A percentile compares a stretch with the other conserved stretches of the same genome.
Conservation (phyloP, 2,113 vertebrate genomes). For the Melospiza georgiana region DNA sequence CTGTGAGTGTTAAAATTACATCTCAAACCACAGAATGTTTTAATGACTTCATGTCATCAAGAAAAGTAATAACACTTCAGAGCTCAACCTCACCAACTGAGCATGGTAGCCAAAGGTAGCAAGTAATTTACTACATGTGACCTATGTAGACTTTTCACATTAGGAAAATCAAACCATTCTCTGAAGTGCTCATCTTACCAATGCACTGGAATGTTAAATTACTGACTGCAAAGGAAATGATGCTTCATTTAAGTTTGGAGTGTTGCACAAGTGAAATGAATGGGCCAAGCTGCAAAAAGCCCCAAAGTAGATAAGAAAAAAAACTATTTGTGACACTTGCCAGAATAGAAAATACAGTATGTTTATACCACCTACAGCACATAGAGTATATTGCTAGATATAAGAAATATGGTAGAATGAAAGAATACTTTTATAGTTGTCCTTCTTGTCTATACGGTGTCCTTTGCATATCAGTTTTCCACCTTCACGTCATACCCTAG, state of each 20-base stretch:
- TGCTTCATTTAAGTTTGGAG: neutral
- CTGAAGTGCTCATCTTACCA: neutral
- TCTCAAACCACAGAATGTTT: slow-evolving; percentile 6
- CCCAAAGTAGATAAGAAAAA: neutral
- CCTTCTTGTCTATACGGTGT: neutral
- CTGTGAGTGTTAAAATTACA: slow-evolving; percentile 33
- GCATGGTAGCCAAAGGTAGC: neutral
- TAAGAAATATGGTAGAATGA: neutral
- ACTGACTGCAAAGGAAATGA: neutral
- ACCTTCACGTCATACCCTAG: neutral
- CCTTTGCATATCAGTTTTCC: neutral
- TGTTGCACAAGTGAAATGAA: neutral
- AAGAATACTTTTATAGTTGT: neutral
- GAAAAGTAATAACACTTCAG: neutral
- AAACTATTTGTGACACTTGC: neutral
- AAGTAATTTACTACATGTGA: slow-evolving; percentile 13
- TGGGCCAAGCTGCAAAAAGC: neutral
- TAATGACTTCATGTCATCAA: slow-evolving; percentile 34
- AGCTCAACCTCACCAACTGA: slow-evolving; percentile 14
- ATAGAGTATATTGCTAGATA: neutral
- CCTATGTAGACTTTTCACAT: neutral
- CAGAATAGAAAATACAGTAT: neutral
- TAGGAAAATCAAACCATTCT: slow-evolving; percentile 29
- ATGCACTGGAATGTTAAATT: slow-evolving; percentile 3
- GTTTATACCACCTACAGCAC: neutral